A percentile compares a stretch with the other conserved stretches of the same genome.
These are phyloP conservation scores for Drosophila seguyi DNA, from an alignment of 1,140 invertebrate genomes.

Conservation along the genomic window DNA sequence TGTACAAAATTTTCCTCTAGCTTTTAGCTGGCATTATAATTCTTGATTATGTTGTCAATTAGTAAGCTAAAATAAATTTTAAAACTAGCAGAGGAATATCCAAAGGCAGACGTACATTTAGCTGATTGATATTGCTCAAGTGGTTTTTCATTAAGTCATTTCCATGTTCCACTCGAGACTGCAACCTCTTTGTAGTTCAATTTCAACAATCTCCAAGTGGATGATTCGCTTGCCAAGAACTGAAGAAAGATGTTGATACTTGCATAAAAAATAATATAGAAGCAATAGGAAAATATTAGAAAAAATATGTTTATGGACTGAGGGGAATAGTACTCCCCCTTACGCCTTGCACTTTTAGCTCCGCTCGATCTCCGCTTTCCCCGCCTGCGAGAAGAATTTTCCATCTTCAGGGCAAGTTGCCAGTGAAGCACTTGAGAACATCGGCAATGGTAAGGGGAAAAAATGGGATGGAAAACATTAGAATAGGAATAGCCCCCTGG, in stretches of 20 bases:
- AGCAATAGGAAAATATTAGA: conserved; percentile 64
- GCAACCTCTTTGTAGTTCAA: conserved; percentile 49
- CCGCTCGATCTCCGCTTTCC: not conserved
- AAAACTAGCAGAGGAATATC: conserved; percentile 4
- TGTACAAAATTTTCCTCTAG: not conserved
- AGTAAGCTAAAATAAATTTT: conserved; percentile 12
- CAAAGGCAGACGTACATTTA: conserved; percentile 23
- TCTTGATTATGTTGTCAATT: conserved; percentile 44
- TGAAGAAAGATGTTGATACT: conserved; percentile 35
- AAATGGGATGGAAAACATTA: conserved; percentile 28
- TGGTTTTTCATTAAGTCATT: conserved; percentile 59
- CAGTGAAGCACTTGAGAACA: conserved; percentile 76
- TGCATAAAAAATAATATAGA: conserved; percentile 44
- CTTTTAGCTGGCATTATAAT: conserved; percentile 15
- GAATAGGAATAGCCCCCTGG: conserved; percentile 70
- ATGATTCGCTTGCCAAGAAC: conserved; percentile 26
- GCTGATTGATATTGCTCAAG: conserved; percentile 51
- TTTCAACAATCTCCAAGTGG: conserved; percentile 57
- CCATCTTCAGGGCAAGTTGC: conserved; percentile 70
- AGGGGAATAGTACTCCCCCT: not conserved
- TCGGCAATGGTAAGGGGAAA: conserved; percentile 25
- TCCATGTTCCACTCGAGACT: conserved; percentile 46
- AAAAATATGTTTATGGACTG: conserved; percentile 38
- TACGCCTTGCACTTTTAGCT: conserved; percentile 39
- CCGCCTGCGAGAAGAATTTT: conserved; percentile 1